These are phyloP conservation scores for Triops longicaudatus DNA, from an alignment of 1,140 invertebrate species.

Conservation along the genomic window DNA sequence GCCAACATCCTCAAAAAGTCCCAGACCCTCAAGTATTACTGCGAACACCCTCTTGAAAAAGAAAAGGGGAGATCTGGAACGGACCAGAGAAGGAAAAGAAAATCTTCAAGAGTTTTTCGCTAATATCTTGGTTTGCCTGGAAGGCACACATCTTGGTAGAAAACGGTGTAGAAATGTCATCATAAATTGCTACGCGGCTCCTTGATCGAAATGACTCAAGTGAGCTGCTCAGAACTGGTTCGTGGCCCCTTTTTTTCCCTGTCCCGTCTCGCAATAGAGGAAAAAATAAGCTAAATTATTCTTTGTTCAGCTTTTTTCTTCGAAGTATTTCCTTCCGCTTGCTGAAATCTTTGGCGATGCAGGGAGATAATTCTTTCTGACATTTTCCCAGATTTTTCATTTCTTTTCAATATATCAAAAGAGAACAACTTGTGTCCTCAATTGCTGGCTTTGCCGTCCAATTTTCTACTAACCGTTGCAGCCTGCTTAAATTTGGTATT, in stretches of 20 bases:
- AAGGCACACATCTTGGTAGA: not conserved
- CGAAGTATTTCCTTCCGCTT: not conserved
- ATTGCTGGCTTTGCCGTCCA: not conserved
- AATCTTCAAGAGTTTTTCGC: not conserved
- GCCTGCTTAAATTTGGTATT: not conserved
- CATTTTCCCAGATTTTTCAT: not conserved
- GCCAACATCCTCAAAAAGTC: too few species aligned
- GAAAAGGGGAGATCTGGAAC: not conserved
- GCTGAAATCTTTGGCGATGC: not conserved
- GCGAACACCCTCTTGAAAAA: not conserved
- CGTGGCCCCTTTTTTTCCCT: not conserved
- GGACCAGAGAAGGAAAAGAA: not conserved
- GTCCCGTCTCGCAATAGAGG: not conserved
- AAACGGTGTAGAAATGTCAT: not conserved
- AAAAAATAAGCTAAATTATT: slow-evolving; percentile 9
- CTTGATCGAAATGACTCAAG: slow-evolving; percentile 15
- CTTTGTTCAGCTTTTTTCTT: not conserved
- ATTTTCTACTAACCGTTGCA: not conserved
- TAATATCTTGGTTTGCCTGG: slow-evolving; percentile 15
- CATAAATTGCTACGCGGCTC: not conserved
- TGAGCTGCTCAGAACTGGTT: not conserved
- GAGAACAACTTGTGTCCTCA: slow-evolving; percentile 9
- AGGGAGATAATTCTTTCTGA: not conserved
- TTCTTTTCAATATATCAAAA: not conserved
- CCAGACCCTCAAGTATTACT: not conserved